A percentile compares a stretch with the other conserved stretches of the same genome.
Evolutionary conservation across 2,797 vertebrate genomes (phyloP).

Genomic region (Gila robusta): DNA sequence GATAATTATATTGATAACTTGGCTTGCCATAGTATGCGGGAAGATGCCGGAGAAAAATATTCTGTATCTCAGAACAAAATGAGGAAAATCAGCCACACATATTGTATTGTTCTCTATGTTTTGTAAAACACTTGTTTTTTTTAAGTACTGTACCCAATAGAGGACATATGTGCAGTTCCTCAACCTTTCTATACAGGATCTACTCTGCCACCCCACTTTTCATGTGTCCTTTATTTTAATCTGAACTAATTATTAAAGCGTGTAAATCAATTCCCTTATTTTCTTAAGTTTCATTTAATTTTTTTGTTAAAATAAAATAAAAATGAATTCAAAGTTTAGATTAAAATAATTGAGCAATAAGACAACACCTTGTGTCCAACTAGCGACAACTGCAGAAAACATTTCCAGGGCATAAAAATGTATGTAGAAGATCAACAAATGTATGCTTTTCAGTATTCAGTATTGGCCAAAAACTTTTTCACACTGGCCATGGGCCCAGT

Average conservation of each 20-base stretch:
- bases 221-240: not conserved
- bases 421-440: not conserved
- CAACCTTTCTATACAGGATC: not conserved
- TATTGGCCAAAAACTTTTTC: not conserved
- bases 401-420: not conserved
- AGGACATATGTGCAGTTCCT: not conserved
- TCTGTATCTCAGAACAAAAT: not conserved
- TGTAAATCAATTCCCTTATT: not conserved
- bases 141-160: not conserved
- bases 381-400: not conserved
- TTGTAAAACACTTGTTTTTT: not conserved
- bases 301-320: not conserved
- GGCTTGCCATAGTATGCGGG: not conserved
- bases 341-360: not conserved
- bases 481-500: not conserved
- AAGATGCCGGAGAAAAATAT: not conserved
- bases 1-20: not conserved
- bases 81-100: not conserved
- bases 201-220: not conserved
- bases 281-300: not conserved
- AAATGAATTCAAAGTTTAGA: not conserved
- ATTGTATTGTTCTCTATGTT: not conserved
- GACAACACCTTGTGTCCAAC: not conserved
- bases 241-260: not conserved
- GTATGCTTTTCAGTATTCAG: not conserved